A percentile compares a stretch with the other conserved stretches of the same genome.
phyloP scores from a whole-genome alignment of 1,140 invertebrate genomes.

The Papilio xuthus region DNA sequence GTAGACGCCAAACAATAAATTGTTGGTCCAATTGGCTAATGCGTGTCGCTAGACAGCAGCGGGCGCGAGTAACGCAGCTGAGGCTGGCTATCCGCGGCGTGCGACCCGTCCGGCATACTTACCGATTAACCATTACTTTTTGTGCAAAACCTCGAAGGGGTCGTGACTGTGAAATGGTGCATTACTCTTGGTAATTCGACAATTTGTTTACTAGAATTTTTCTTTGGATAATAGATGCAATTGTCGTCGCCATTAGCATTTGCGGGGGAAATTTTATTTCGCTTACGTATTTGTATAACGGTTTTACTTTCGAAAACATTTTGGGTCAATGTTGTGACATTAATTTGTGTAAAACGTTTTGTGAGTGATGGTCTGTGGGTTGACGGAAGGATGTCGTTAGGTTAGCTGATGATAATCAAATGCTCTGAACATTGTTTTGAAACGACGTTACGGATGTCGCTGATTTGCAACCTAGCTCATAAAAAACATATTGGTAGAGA shows the following conservation, averaged over 20 bases:
- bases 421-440: constrained; percentile 59
- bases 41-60: constrained; percentile 51
- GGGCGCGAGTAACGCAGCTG: constrained; percentile 12
- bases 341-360: constrained; percentile 47
- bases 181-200: constrained; percentile 63
- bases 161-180: constrained; percentile 77
- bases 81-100: constrained; percentile 44
- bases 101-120: constrained; percentile 74
- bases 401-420: constrained; percentile 60
- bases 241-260: constrained; percentile 42
- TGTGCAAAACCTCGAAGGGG: constrained; percentile 66
- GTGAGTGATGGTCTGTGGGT: constrained; percentile 57
- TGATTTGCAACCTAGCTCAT: neutral
- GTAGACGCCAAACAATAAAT: constrained; percentile 32
- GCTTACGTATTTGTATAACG: constrained; percentile 45
- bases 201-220: constrained; percentile 60
- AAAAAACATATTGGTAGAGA: neutral
- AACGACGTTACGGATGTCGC: constrained; percentile 29
- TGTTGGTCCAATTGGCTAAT: constrained; percentile 69
- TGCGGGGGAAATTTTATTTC: constrained; percentile 44
- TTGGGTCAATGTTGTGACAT: constrained; percentile 50
- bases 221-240: constrained; percentile 57
- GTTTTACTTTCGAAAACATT: constrained; percentile 51
- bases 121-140: constrained; percentile 59
- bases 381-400: constrained; percentile 71